These are phyloP conservation scores for Pteromalus puparum DNA, from an alignment of 1,140 invertebrate species.

Conservation along the genomic window DNA sequence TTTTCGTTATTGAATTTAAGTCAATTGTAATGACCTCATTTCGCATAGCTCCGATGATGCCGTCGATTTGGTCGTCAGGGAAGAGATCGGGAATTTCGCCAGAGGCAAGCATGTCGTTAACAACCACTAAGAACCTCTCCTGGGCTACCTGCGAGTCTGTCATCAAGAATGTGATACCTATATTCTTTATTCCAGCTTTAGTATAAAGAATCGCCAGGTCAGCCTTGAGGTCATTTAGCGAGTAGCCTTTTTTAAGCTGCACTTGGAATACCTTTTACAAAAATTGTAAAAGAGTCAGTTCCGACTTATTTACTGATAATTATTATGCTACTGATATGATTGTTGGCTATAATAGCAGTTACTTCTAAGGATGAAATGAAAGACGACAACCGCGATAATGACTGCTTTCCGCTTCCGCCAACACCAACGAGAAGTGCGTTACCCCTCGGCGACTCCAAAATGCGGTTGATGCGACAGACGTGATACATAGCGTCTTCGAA, in stretches of 20 bases:
- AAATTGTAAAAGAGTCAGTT: conserved; percentile 15
- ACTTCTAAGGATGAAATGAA: conserved; percentile 94
- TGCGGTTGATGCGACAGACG: conserved; percentile 94
- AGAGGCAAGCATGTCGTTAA: conserved; percentile 95
- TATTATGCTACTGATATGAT: background rate
- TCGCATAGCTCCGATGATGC: conserved; percentile 87
- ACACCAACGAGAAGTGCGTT: conserved; percentile 95
- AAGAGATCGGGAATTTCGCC: conserved; percentile 95
- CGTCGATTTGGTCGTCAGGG: conserved; percentile 93
- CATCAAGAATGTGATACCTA: conserved; percentile 93
- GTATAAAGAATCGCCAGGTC: conserved; percentile 90
- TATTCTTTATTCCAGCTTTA: conserved; percentile 91
- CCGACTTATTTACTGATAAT: background rate
- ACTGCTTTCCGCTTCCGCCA: conserved; percentile 96
- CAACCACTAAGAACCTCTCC: conserved; percentile 92
- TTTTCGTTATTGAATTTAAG: background rate
- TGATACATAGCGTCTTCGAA: conserved; percentile 97
- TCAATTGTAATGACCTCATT: conserved; percentile 82
- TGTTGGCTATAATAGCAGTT: background rate
- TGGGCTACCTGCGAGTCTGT: conserved; percentile 95
- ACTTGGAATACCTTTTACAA: conserved; percentile 80
- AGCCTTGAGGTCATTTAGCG: conserved; percentile 87
- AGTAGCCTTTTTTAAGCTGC: conserved; percentile 92
- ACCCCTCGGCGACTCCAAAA: conserved; percentile 92
- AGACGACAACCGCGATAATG: conserved; percentile 86